These are phyloP conservation scores for Synergus umbraculus DNA, from an alignment of 2,888 invertebrate genomes.

Conservation along the genomic window DNA sequence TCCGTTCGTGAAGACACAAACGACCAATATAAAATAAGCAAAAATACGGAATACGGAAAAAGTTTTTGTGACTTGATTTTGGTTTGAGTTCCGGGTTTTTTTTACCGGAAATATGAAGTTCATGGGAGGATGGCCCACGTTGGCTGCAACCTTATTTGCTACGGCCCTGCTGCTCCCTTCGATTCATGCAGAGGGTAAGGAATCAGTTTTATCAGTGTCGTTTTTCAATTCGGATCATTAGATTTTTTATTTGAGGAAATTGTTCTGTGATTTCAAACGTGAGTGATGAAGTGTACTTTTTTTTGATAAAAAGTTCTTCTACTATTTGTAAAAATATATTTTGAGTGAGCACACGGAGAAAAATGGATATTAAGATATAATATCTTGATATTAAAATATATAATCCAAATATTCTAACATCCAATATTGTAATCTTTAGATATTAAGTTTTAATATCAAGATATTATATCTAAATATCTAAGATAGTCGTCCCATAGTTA, in stretches of 20 bases:
- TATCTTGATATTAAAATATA: no score
- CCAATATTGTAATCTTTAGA: no score
- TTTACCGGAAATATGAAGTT: conserved; percentile 65
- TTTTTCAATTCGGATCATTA: background rate
- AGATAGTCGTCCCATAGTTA: no score
- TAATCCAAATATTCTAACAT: no score
- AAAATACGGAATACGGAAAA: background rate
- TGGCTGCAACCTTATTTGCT: conserved; percentile 67
- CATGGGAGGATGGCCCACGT: conserved; percentile 66
- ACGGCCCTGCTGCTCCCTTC: conserved; percentile 67
- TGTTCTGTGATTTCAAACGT: background rate
- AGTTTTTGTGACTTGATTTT: conserved; percentile 42
- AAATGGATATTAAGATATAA: no score
- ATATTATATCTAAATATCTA: no score
- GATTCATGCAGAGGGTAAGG: conserved; percentile 73
- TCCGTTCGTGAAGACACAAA: conserved; percentile 39
- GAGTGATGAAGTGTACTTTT: background rate
- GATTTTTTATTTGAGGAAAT: background rate
- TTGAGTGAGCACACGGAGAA: no score
- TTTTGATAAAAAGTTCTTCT: background rate
- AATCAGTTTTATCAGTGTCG: conserved; percentile 45
- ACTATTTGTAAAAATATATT: background rate
- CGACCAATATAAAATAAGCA: background rate
- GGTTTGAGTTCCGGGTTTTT: conserved; percentile 9
- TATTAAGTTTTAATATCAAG: no score